Base-by-base conservation (phyloP, 35 echinoderm and acorn worm species). In the Nesometra sesokonis region DNA sequence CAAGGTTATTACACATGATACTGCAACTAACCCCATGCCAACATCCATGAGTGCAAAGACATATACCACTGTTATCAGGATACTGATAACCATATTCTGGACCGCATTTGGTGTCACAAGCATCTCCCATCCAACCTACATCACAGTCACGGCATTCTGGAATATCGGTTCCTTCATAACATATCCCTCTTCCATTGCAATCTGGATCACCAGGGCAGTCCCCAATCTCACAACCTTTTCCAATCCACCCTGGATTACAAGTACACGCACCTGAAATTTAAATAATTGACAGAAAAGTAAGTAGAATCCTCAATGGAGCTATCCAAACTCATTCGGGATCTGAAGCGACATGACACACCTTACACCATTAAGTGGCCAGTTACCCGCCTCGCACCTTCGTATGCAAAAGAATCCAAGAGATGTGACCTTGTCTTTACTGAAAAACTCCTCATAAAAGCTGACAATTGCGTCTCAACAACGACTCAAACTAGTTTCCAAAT, bases 131-230 rank as follows among this genome's bases (percentile, higher is more conserved):
- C 94, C 94, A 97, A 23, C 94, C 94, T 33, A 57, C 9, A 30
- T 37, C 40, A 46, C 90, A 97, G 31, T 86, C 82, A 36, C 88
- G 47, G 81, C 94, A 97, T 77, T 87, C 87, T 19, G 94, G 94
- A 15, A 88, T 77, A 5, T 30, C 34, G 4, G 81, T 78, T 11
- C 77, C 88, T 76, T 43, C 77, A 88, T 39, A 84, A 33, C 94
- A 97, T 17, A 38, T 92, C 9, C 94, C 94, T 37, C 88, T 89
- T 21, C 57, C 76, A 77, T 97, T 97, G 57, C 94, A 97, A 57
- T 97, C 88, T 46, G 94, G 94, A 23, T 97, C 88, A 11, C 90
- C 94, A 23, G 94, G 94, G 76, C 94, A 97, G 82, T 92, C 88
- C 35, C 88, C 82, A 78, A 77, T 67, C 35, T 97, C 90, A 82